Evolutionary conservation across 2,797 vertebrate species (phyloP), one percentile per base, ranked within the genome.

Genomic region (Apodemus agrarius): DNA sequence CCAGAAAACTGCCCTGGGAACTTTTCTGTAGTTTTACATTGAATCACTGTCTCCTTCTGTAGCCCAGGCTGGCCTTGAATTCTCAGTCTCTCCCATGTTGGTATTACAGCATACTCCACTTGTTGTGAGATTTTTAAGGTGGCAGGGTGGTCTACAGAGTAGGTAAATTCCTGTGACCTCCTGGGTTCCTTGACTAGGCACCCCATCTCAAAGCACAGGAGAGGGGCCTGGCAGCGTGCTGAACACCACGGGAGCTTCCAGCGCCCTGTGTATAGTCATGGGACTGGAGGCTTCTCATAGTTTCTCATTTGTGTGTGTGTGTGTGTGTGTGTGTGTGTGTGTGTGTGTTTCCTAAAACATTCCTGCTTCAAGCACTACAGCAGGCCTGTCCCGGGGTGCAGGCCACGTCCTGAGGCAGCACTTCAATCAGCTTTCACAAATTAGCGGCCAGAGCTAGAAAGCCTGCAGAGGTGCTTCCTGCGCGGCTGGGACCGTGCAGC

Each of bases 371-470:
- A 90, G 81, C 0, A 10, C 2, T 40, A 40, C 34, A n/a, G 34
- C 22, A 8, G 37, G 78, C 49, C 49, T 91, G 67, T 82, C 96
- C 46, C 0, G 31, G 92, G 94, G 96, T 95, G 86, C 95, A 92
- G 94, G 96, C 90, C 24, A 97, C 95, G 90, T 40, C 78, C 95
- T 83, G 96, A 97, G 93, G 91, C 92, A 78, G 93, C 90, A 83
- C 88, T 95, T 78, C 82, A 91, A 96, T 87, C 94, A 34, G 14
- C 34, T 43, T 61, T 93, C 86, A 93, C 87, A 92, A 97, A 96
- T 93, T 63, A 96, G 93, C 11, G 31, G 86, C 84, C 69, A 61
- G 89, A 67, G 24, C 63, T 61, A 31, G 96, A 93, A 92, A 92
- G 87, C 96, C 91, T 76, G 95, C 96, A 95, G 91, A 89, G 94